Conservation (phyloP, 2,797 vertebrate species). For the Morus bassanus region DNA sequence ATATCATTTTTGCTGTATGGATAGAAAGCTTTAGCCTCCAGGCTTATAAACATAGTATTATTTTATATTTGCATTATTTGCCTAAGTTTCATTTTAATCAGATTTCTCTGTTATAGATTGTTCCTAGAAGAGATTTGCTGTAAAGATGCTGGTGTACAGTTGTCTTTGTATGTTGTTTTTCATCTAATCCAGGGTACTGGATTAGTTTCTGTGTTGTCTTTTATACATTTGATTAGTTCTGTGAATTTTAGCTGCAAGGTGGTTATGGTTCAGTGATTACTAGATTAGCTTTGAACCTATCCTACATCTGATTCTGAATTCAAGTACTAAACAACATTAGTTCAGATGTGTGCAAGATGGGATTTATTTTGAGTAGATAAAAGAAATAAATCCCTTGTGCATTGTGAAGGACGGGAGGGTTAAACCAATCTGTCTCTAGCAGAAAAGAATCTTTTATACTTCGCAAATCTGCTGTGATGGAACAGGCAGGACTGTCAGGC, state of each 20-base stretch:
- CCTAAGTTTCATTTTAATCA: background rate
- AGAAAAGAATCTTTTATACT: slow-evolving; percentile 12
- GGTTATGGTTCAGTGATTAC: slow-evolving; percentile 5
- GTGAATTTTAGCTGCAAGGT: slow-evolving; percentile 24
- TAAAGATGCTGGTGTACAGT: background rate
- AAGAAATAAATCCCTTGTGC: slow-evolving; percentile 37
- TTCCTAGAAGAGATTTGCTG: background rate
- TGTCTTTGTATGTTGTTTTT: background rate
- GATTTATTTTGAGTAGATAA: slow-evolving; percentile 29
- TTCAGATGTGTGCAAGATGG: background rate
- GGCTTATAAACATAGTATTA: background rate
- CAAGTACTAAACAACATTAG: background rate
- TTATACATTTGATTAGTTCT: slow-evolving; percentile 32
- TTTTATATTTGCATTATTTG: background rate
- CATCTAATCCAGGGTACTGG: background rate
- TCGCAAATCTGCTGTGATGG: background rate
- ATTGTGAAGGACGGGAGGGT: background rate
- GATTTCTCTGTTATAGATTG: background rate
- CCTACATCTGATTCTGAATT: background rate
- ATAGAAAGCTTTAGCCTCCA: background rate
- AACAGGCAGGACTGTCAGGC: background rate
- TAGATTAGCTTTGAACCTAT: slow-evolving; percentile 27
- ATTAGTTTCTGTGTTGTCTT: background rate
- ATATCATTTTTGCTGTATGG: background rate
- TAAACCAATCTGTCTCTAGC: slow-evolving; percentile 2